Conservation (phyloP, 2,888 invertebrate species). For the Eupithecia subfuscata region DNA sequence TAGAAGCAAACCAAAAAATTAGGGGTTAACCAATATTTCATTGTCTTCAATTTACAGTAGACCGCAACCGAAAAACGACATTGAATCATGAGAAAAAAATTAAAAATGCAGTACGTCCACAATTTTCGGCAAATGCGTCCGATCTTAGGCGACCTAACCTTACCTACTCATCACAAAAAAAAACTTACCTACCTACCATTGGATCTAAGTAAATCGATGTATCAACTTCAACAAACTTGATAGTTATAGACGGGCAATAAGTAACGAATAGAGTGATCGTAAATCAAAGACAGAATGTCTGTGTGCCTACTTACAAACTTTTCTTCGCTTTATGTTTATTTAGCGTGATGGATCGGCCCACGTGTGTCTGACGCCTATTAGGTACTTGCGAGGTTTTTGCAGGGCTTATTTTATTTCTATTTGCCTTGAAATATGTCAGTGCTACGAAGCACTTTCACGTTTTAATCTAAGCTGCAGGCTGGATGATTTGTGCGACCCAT, state of each 20-base stretch:
- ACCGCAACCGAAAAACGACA: too few relatives aligned
- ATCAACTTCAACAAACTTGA: constrained; percentile 22
- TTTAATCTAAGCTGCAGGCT: constrained; percentile 5
- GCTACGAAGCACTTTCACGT: constrained; percentile 2
- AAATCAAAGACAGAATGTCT: constrained; percentile 40
- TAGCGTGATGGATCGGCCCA: constrained; percentile 46
- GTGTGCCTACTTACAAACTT: constrained; percentile 35
- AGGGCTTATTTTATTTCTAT: constrained; percentile 2
- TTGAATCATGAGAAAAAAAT: too few relatives aligned
- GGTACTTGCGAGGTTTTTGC: neutral
- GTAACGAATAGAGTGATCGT: constrained; percentile 36
- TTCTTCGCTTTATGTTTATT: constrained; percentile 38
- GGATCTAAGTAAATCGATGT: constrained; percentile 2
- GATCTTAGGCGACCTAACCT: too few relatives aligned
- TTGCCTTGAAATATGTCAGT: constrained; percentile 8
- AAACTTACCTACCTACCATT: neutral
- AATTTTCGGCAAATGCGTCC: too few relatives aligned
- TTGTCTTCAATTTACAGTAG: too few relatives aligned
- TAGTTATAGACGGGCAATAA: constrained; percentile 28
- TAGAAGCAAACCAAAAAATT: too few relatives aligned
- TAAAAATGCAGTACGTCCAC: too few relatives aligned
- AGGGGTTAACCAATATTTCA: too few relatives aligned
- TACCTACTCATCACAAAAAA: too few relatives aligned
- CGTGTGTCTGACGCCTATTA: constrained; percentile 43
- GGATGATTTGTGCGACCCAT: neutral